Evolutionary conservation across 2,113 vertebrate species (phyloP), one percentile per base, ranked within the genome.

Genomic region (Syngnathus typhle): DNA sequence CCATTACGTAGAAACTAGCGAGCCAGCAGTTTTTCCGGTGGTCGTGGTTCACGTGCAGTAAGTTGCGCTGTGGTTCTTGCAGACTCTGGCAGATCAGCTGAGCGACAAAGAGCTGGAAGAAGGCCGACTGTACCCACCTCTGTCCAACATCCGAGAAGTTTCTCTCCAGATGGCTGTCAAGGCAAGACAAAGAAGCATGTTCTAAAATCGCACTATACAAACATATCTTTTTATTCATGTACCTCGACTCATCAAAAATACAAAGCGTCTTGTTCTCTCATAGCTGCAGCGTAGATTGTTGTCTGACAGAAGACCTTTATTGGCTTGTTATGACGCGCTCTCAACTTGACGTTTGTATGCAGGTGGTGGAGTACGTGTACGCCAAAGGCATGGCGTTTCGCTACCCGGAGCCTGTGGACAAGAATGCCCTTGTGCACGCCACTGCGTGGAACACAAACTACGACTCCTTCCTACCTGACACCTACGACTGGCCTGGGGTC

Each of bases 381-480:
- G 88, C 92, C 56, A 95, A 95, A 66, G 94, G 94, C 68, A 96
- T 98, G 94, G 96, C 97, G 0, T 99, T 98, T 85, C 93, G 92
- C 44, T 97, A 98, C 85, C 97, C 97, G 1, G 97, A 99, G 73
- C 97, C 96, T 0, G 7, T 87, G 49, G 93, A 98, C 86, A 99
- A 99, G 88, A 84, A 86, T 19, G 49, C 69, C 0, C 93, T 94
- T 60, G 76, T 98, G 18, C 89, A 90, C 6, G 90, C 94, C 1
- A 94, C 92, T 68, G 80, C 95, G 13, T 99, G 96, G 95, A 86
- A 82, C 83, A 96, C 92, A 1, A 72, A 93, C 8, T 99, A 98
- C 0, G 95, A 98, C 46, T 98, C 94, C 70, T 93, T 98, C 83
- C 81, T 97, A 68, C 96, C 96, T 0, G 97, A 98, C 8, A 87